A percentile compares a stretch with the other conserved stretches of the same genome.
These are phyloP conservation scores for Nyctereutes procyonoides DNA, from an alignment of 2,113 vertebrate genomes.

Conservation along the genomic window DNA sequence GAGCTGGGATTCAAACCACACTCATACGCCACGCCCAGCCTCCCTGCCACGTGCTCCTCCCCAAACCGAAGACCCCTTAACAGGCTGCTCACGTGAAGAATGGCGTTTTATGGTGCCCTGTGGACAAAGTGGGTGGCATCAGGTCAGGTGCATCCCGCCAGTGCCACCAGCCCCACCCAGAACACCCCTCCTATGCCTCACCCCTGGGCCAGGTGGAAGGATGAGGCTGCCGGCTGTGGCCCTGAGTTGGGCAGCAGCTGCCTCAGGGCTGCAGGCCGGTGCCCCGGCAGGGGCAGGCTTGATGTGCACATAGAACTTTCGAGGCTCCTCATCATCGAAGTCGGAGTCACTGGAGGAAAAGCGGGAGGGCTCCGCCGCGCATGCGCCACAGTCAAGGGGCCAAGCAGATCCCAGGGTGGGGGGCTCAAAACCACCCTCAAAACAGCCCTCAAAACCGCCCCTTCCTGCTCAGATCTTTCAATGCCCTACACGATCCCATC, in stretches of 20 bases:
- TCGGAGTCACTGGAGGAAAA: slow-evolving; percentile 96
- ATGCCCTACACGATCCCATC: background rate
- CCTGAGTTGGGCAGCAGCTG: slow-evolving; percentile 91
- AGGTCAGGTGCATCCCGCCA: accelerated
- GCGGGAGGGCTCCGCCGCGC: slow-evolving; percentile 85
- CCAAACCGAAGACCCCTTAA: too few species aligned
- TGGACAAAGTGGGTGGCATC: background rate
- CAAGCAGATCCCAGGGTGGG: background rate
- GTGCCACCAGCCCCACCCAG: accelerated
- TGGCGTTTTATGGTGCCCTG: slow-evolving; percentile 91
- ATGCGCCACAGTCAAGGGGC: slow-evolving; percentile 89
- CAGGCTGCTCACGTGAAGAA: slow-evolving; percentile 89
- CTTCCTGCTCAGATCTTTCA: background rate
- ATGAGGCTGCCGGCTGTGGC: slow-evolving; percentile 93
- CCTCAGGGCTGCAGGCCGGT: slow-evolving; percentile 83
- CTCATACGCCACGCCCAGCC: background rate
- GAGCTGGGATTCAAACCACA: background rate
- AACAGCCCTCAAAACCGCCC: accelerated
- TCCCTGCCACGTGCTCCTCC: accelerated
- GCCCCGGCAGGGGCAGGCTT: slow-evolving; percentile 88
- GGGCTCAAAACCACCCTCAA: background rate
- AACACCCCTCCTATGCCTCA: slow-evolving; percentile 49
- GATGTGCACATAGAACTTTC: slow-evolving; percentile 95
- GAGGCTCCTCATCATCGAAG: slow-evolving; percentile 96
- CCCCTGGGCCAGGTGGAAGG: slow-evolving; percentile 90